A percentile compares a stretch with the other conserved stretches of the same genome.
Evolutionary conservation across 2,888 invertebrate species (phyloP).

Genomic region (Eupithecia subfuscata): DNA sequence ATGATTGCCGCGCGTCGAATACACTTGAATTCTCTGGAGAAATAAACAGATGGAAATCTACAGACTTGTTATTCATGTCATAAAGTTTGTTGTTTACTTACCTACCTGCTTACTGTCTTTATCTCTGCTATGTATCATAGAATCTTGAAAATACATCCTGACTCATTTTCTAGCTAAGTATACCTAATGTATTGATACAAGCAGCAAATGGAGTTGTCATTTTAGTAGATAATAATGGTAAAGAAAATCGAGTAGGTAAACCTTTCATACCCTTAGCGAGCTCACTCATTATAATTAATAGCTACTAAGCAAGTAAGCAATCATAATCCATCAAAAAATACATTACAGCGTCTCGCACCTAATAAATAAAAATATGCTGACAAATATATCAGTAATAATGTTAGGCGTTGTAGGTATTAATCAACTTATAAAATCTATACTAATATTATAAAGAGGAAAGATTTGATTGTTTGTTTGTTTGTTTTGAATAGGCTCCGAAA

Average conservation of each 20-base stretch:
- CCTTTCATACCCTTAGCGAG: not conserved
- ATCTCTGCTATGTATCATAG: not conserved
- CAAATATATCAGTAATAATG: not conserved
- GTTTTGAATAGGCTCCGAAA: too few species aligned
- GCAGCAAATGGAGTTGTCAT: not conserved
- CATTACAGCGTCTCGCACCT: constrained; percentile 4
- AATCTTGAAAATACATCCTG: not conserved
- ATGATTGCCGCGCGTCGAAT: constrained; percentile 33
- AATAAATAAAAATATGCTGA: constrained; percentile 4
- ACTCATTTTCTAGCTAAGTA: not conserved
- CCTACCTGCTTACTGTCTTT: not conserved
- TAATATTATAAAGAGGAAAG: too few species aligned
- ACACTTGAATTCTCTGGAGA: constrained; percentile 30
- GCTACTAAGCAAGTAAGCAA: constrained; percentile 1
- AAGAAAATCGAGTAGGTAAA: not conserved
- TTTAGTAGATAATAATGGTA: not conserved
- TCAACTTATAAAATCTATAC: not conserved
- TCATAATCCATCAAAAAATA: constrained; percentile 12
- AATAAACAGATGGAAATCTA: constrained; percentile 35
- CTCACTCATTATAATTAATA: constrained; percentile 9
- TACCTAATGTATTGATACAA: not conserved
- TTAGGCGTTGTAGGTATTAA: not conserved
- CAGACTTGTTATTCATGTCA: constrained; percentile 27
- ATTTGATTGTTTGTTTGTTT: too few species aligned
- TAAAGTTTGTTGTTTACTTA: constrained; percentile 23